Evolutionary conservation across 1,140 invertebrate genomes (phyloP), one percentile per base, ranked within the genome.

Genomic region (Drosophila nigromelanica): DNA sequence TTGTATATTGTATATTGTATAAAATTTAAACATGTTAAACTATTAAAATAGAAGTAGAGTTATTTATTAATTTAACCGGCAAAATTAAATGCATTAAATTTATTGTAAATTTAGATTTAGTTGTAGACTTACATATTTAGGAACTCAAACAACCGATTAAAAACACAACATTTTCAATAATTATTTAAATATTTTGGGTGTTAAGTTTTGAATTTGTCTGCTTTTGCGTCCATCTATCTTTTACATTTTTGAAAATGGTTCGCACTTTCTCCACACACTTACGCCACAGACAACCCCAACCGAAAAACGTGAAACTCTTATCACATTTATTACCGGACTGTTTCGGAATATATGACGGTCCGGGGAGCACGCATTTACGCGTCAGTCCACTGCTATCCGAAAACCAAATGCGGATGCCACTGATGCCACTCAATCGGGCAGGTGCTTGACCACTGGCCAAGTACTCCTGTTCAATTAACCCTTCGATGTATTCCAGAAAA

Each of bases 401-500:
- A 4, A 62, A 8, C 80, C 80, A 83, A 43, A 60, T 67, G 33
- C 80, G 43, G n/a, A 82, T 50, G 1, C 64, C 43, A 33, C 45
- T 45, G 10, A 80, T 42, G 4, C 72, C 70, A 51, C n/a, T 11
- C 5, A 50, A 51, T 63, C n/a, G 11, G 6, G 12, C 12, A 11
- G 27, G 37, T 8, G 15, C 24, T 1, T 39, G 33, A n/a, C 15
- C 30, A 14, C n/a, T 14, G 8, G 52, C 15, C 8, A 33, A 11
- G n/a, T 18, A 24, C 4, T 85, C 77, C 11, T 18, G 35, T 4
- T 33, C 62, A 68, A 86, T 68, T 5, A 73, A 61, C 18, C 58
- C 35, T 24, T 80, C 77, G 12, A 85, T 63, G 27, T 80, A 86
- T 15, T 71, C 64, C 39, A 86, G 11, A 55, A 85, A 85, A 42